Base-by-base conservation (phyloP, 2,113 vertebrate species). In the Seriola quinqueradiata region DNA sequence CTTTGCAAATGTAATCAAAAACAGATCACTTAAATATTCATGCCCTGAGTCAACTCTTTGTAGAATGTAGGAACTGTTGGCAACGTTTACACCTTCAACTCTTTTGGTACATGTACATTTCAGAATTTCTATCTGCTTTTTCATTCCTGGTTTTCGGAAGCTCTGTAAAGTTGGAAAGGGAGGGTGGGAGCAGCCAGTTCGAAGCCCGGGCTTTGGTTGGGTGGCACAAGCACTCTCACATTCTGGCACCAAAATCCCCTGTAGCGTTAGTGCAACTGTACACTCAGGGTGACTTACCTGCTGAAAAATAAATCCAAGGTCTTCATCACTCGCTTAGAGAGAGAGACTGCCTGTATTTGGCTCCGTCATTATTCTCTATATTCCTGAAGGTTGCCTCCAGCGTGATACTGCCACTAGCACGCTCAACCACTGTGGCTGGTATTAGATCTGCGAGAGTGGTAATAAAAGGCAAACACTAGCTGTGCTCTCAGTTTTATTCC, bases 371-470 rank as follows among this genome's bases (percentile, higher is more conserved):
- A 86, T 64, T 87, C 67, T 64, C 54, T 38, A 48, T 70, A 55
- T 84, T 74, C 74, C 79, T 73, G 71, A 76, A 82, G 75, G 77
- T 77, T 54, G 87, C 82, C 85, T 83, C 67, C 79, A 83, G 89
- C 64, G 0, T 75, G 52, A 75, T 38, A 64, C 54, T 69, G 73
- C 86, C 83, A 73, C 61, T 46, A 79, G 77, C 77, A 52, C 6
- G 77, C 71, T 87, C 65, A 28, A 34, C 50, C 54, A 50, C 70
- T 19, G 14, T 21, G 69, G 83, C 42, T 70, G 79, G 9, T 77
- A 44, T 87, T 82, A 70, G 64, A 82, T 77, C 58, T 60, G 76
- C 73, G 36, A 42, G 16, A 60, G 6, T 5, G 3, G 71, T 55
- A 64, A 59, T 61, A 60, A n/a, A 48, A 42, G 40, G 74, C 10